phyloP scores from a whole-genome alignment of 1,140 invertebrate genomes.

The Cydia pomonella region DNA sequence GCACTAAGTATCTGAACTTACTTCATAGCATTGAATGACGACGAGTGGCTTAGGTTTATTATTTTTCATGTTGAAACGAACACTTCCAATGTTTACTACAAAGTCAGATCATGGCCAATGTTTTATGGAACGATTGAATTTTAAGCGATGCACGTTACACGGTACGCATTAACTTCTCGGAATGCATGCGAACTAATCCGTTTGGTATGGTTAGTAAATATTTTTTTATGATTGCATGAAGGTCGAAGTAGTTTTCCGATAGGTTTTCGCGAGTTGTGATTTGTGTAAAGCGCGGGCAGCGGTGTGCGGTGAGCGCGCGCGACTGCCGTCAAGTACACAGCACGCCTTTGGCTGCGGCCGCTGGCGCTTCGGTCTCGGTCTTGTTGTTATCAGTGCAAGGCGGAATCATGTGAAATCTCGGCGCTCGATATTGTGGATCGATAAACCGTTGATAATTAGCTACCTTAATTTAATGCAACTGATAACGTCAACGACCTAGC shows the following conservation, averaged over 20 bases:
- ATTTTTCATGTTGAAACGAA: slow-evolving; percentile 65
- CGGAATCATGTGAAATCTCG: slow-evolving; percentile 60
- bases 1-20: slow-evolving; percentile 62
- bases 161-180: slow-evolving; percentile 6
- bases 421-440: slow-evolving; percentile 29
- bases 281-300: slow-evolving; percentile 35
- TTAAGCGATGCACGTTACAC: background rate
- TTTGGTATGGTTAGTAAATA: slow-evolving; percentile 37
- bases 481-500: too few species aligned
- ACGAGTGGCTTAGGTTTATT: slow-evolving; percentile 74
- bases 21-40: slow-evolving; percentile 81
- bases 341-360: background rate
- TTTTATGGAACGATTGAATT: slow-evolving; percentile 32
- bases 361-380: background rate
- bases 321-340: slow-evolving; percentile 35
- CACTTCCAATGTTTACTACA: slow-evolving; percentile 23
- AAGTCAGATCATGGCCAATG: slow-evolving; percentile 34
- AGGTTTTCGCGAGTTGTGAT: slow-evolving; percentile 23
- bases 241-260: slow-evolving; percentile 64
- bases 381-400: slow-evolving; percentile 71
- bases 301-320: slow-evolving; percentile 31
- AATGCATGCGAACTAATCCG: slow-evolving; percentile 6
- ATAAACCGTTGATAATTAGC: background rate
- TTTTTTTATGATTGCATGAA: slow-evolving; percentile 64
- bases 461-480: background rate